These are phyloP conservation scores for Coremacera marginata DNA, from an alignment of 2,888 invertebrate species.

Conservation along the genomic window DNA sequence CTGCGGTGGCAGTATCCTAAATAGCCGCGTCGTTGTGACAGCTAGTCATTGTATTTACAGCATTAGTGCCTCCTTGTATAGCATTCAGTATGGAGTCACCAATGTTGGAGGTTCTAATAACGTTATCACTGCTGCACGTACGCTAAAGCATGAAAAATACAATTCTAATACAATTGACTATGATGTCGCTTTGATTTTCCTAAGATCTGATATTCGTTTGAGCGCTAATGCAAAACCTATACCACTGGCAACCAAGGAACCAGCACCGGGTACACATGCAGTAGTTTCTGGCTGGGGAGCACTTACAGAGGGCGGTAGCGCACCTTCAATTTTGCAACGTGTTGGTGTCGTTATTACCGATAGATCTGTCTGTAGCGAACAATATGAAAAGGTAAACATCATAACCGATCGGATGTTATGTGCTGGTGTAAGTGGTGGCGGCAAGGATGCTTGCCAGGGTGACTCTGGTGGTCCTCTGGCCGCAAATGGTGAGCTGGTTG, in stretches of 20 bases:
- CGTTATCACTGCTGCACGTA: slow-evolving; percentile 23
- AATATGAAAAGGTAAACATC: slow-evolving; percentile 47
- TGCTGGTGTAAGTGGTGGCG: slow-evolving; percentile 58
- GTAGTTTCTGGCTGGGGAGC: slow-evolving; percentile 62
- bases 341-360: slow-evolving; percentile 56
- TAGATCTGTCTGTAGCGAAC: slow-evolving; percentile 48
- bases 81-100: slow-evolving; percentile 43
- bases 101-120: slow-evolving; percentile 7
- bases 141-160: slow-evolving; percentile 37
- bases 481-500: slow-evolving; percentile 53
- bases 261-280: slow-evolving; percentile 48
- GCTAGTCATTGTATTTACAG: slow-evolving; percentile 56
- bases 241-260: slow-evolving; percentile 71
- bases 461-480: slow-evolving; percentile 65
- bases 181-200: slow-evolving; percentile 46
- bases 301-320: slow-evolving; percentile 44
- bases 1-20: slow-evolving; percentile 60
- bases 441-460: slow-evolving; percentile 65
- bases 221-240: slow-evolving; percentile 71
- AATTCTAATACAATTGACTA: slow-evolving; percentile 30
- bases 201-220: slow-evolving; percentile 30
- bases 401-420: slow-evolving; percentile 60
- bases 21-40: slow-evolving; percentile 53
- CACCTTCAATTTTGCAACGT: slow-evolving; percentile 53
- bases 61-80: slow-evolving; percentile 6